Conservation (phyloP, 2,888 invertebrate species). For the Patella depressa region DNA sequence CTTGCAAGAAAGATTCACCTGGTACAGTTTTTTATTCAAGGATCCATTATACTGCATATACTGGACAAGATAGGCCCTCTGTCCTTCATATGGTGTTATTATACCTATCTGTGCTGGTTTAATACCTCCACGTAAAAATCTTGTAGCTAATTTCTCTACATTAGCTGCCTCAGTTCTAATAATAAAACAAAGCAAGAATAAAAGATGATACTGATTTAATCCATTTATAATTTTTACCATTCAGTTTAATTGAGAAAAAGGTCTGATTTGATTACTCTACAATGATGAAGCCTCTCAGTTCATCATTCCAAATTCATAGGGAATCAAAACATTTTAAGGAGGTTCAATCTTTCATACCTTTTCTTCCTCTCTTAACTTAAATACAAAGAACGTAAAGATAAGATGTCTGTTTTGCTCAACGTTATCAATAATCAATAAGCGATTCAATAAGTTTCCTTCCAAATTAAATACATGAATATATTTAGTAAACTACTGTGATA, state of each 20-base stretch:
- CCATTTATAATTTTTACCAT: background rate
- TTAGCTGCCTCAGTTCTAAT: constrained; percentile 94
- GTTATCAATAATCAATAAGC: too few relatives aligned
- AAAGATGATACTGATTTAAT: background rate
- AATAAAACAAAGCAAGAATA: constrained; percentile 10
- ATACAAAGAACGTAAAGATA: too few relatives aligned
- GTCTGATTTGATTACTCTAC: too few relatives aligned
- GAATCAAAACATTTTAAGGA: too few relatives aligned
- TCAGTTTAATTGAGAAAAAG: background rate
- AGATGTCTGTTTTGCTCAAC: too few relatives aligned
- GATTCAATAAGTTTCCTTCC: too few relatives aligned
- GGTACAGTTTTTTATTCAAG: constrained; percentile 93
- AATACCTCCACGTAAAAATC: constrained; percentile 93
- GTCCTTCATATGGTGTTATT: constrained; percentile 99
- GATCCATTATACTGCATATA: constrained; percentile 99
- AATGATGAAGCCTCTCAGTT: too few relatives aligned
- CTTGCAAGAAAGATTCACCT: constrained; percentile 60
- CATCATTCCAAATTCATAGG: too few relatives aligned
- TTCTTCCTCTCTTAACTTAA: background rate
- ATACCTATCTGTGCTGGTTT: constrained; percentile 96
- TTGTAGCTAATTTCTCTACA: constrained; percentile 97
- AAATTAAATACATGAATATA: too few relatives aligned
- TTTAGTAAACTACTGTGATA: too few relatives aligned
- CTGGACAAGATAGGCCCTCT: constrained; percentile 94
- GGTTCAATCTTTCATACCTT: too few relatives aligned